A percentile compares a stretch with the other conserved stretches of the same genome.
Evolutionary conservation across 2,888 invertebrate genomes (phyloP).

Genomic region (Formica aserva): DNA sequence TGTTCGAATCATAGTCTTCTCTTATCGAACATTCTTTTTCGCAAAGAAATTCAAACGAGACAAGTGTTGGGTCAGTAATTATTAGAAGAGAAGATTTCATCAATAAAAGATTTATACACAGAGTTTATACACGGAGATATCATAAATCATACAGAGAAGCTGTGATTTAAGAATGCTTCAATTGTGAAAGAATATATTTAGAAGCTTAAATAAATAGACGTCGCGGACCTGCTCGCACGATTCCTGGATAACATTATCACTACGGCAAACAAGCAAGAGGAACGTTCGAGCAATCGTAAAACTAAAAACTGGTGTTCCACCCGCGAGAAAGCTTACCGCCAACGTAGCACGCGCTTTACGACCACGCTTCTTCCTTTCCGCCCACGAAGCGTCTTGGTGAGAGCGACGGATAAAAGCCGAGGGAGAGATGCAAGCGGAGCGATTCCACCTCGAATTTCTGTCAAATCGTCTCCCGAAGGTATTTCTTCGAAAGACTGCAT

Average conservation of each 20-base stretch:
- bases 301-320: conserved; percentile 47
- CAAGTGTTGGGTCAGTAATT: not conserved
- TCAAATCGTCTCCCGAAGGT: conserved; percentile 6
- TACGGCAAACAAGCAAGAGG: conserved; percentile 21
- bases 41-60: not conserved
- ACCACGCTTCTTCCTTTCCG: conserved; percentile 48
- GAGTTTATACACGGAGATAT: not conserved
- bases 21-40: not conserved
- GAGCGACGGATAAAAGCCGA: conserved; percentile 27
- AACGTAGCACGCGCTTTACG: conserved; percentile 59
- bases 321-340: conserved; percentile 47
- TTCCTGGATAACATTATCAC: conserved; percentile 21
- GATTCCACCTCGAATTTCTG: conserved; percentile 56
- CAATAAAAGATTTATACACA: not conserved
- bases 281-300: conserved; percentile 38
- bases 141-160: not conserved
- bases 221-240: not conserved
- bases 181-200: conserved; percentile 13
- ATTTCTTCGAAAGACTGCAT: conserved; percentile 4
- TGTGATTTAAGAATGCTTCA: not conserved
- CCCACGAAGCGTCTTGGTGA: conserved; percentile 48
- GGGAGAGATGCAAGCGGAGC: conserved; percentile 51
- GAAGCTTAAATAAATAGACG: conserved; percentile 7
- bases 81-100: not conserved
- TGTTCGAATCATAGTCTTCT: not conserved